Evolutionary conservation across 2,888 invertebrate genomes (phyloP), one percentile per base, ranked within the genome.

Genomic region (Scaptodrosophila latifasciaeformis): DNA sequence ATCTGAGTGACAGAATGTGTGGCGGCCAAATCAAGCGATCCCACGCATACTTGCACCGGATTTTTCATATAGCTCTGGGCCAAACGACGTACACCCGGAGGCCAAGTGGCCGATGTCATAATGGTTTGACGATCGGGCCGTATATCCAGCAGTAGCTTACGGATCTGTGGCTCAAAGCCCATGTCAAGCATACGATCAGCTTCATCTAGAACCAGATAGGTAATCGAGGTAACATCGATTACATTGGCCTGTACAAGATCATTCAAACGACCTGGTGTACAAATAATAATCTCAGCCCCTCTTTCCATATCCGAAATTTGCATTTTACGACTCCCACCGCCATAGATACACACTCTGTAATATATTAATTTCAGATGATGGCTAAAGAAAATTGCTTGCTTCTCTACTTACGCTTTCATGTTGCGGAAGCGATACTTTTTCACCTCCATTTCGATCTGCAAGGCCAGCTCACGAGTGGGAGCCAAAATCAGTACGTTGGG

Each of bases 101-200:
- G 97, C 98, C 97, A 98, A 0, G 98, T 98, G 10, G 98, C 98
- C 82, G 94, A 94, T 0, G 97, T 98, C 96, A 98, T 96, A 0
- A 97, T 91, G n/a, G 96, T 96, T 84, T 98, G 97, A 49, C 96
- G 87, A 82, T 96, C 96, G 5, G 96, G 95, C 49, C 96, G 89
- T 17, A 96, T 91, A 79, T 93, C 92, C 54, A 93, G 88, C 64
- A 96, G 86, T 10, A 93, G 91, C 82, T 93, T 93, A 31, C 94
- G 90, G 63, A 98, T 99, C 89, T 92, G 94, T 2, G 94, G 94
- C 77, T 94, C 94, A 82, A 95, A 95, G 13, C 94, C 94, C 92
- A 94, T 92, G 72, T 94, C 94, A 65, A 95, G 86, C 95, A 95
- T 95, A 56, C 94, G 89, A 84, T 95, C 95, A 7, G 94, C 95